Conservation (phyloP, 2,797 vertebrate species). For the Moxostoma hubbsi region DNA sequence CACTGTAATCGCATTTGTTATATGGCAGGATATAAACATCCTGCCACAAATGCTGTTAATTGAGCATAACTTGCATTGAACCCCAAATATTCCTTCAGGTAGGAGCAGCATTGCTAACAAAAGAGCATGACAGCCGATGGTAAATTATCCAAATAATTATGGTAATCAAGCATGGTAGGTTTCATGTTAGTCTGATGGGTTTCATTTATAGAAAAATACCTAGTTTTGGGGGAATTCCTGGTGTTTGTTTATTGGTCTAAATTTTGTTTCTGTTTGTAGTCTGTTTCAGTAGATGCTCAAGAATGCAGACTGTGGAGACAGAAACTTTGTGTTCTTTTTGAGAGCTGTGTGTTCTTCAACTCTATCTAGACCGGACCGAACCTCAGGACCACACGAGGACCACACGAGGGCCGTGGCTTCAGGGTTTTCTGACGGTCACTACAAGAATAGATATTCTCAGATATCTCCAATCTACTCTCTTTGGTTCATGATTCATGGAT, state of each 20-base stretch:
- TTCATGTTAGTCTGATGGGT: too few relatives aligned
- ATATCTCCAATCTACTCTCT: neutral
- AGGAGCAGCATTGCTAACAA: neutral
- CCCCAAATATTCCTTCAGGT: too few relatives aligned
- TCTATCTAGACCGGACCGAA: too few relatives aligned
- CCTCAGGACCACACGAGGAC: too few relatives aligned
- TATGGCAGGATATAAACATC: too few relatives aligned
- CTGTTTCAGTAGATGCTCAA: neutral
- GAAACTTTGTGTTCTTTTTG: neutral
- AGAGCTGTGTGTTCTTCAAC: neutral
- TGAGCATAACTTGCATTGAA: too few relatives aligned
- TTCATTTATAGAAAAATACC: too few relatives aligned
- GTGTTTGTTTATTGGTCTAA: neutral
- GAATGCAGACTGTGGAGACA: neutral
- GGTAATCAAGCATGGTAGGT: too few relatives aligned
- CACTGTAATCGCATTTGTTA: too few relatives aligned
- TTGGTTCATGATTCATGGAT: conserved; percentile 1
- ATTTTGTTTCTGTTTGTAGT: neutral
- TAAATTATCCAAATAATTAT: neutral
- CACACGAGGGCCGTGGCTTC: neutral
- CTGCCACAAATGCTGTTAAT: too few relatives aligned
- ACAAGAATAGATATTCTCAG: too few relatives aligned
- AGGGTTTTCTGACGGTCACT: neutral
- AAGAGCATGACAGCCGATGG: neutral
- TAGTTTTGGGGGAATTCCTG: neutral